Evolutionary conservation across 1,140 invertebrate genomes (phyloP).

Genomic region (Leptestheria dahalacensis): DNA sequence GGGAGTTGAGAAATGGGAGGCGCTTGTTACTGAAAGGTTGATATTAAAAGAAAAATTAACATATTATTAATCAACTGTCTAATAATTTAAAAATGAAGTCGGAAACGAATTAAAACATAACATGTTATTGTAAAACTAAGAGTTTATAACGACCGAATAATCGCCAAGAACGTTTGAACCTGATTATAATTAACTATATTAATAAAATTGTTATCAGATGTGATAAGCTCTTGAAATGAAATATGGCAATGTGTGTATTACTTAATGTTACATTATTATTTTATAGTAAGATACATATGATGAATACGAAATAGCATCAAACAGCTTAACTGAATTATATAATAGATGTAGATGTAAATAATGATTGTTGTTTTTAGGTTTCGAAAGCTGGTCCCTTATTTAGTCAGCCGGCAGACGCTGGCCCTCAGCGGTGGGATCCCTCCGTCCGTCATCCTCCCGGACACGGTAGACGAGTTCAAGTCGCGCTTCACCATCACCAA

Average conservation of each 20-base stretch:
- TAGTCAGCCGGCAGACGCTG: not conserved
- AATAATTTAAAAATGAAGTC: no score
- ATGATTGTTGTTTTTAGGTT: not conserved
- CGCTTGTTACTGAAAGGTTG: not conserved
- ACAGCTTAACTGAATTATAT: no score
- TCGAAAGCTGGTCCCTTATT: not conserved
- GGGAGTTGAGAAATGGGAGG: slow-evolving; percentile 9
- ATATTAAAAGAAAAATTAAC: not conserved
- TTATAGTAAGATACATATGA: not conserved
- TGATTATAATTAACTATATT: no score
- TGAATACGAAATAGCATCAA: not conserved
- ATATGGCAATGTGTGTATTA: no score
- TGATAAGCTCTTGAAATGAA: no score
- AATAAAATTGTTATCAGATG: no score
- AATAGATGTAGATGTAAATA: no score
- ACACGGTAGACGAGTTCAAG: slow-evolving; percentile 13
- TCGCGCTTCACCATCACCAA: not conserved
- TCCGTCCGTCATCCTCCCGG: slow-evolving; percentile 21
- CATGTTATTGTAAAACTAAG: no score
- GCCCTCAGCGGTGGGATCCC: slow-evolving; percentile 17
- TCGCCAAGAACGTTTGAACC: no score
- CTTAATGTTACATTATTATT: no score
- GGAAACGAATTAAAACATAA: no score
- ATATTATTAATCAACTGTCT: not conserved
- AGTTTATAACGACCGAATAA: no score